phyloP scores from a whole-genome alignment of 2,888 invertebrate species.

The Epinotia nisella region DNA sequence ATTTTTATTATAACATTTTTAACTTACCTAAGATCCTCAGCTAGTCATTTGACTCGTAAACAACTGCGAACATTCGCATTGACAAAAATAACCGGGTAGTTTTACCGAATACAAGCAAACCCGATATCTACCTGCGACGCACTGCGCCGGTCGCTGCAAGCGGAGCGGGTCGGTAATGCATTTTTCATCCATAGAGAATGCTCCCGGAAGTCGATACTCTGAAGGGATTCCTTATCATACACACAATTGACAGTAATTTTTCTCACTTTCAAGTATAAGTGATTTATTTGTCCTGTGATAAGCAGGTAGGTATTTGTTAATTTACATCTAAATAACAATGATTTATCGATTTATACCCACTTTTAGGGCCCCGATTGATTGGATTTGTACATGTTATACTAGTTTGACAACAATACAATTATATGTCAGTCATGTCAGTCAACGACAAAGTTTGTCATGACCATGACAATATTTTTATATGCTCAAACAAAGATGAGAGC shows the following conservation, averaged over 20 bases:
- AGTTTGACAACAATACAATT: neutral
- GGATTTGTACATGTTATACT: neutral
- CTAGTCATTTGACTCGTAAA: slow-evolving; percentile 12
- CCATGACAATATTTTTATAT: neutral
- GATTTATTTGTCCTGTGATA: neutral
- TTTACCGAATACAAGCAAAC: slow-evolving; percentile 28
- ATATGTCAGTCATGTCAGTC: neutral
- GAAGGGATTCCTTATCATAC: neutral
- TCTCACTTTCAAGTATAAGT: neutral
- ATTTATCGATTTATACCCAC: no score
- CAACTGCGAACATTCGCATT: slow-evolving; percentile 1
- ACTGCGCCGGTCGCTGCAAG: slow-evolving; percentile 23
- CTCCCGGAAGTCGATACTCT: slow-evolving; percentile 37
- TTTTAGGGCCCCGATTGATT: neutral
- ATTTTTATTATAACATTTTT: neutral
- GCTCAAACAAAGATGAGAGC: neutral
- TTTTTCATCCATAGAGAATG: slow-evolving; percentile 45
- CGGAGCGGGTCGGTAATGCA: slow-evolving; percentile 36
- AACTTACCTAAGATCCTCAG: slow-evolving; percentile 6
- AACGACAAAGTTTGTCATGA: neutral
- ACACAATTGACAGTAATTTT: neutral
- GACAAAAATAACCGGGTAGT: slow-evolving; percentile 37
- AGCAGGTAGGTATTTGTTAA: neutral
- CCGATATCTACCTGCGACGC: slow-evolving; percentile 24
- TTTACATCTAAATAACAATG: neutral